Evolutionary conservation across 2,888 invertebrate species (phyloP), one percentile per base, ranked within the genome.

Genomic region (Noctua pronuba): DNA sequence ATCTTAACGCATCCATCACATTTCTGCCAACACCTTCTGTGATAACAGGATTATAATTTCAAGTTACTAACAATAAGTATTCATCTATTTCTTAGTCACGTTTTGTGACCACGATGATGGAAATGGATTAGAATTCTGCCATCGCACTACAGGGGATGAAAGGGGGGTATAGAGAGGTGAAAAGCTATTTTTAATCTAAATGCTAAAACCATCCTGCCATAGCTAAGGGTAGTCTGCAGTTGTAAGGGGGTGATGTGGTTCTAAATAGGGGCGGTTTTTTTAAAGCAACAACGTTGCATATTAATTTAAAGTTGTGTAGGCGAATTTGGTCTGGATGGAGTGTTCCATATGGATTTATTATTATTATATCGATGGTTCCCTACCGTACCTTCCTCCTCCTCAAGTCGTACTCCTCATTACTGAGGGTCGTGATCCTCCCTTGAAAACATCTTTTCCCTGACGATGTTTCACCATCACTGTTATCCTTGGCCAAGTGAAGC

Each of bases 161-260:
- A 31, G 1, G 64, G 4, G 70, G 64, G n/a, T 71, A 24, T 68
- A 62, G 38, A 24, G 58, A 65, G 70, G 46, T 76, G 60, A n/a
- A 75, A 41, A 77, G 87, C 86, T 81, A 87, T 87, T 88, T 88
- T 88, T 88, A 88, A 88, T 88, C 84, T 87, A 88, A 86, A 88
- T 88, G 88, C 88, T 87, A 88, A 88, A 85, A 68, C n/a, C n/a
- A 81, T 77, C 55, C 60, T 79, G 85, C 66, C 70, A 84, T 79
- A 64, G 79, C 68, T 79, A 38, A 72, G 52, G 55, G 67, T 66
- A 80, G 82, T 67, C 18, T 70, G 21, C 46, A 70, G 24, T 65
- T 28, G 60, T 21, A 11, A 16, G 67, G 46, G 46, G 41, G 3
- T 65, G 28, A 18, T 60, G 16, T 62, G 74, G 69, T 77, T 66